Base-by-base conservation (phyloP, 2,888 invertebrate species). In the Drosophila cognata region DNA sequence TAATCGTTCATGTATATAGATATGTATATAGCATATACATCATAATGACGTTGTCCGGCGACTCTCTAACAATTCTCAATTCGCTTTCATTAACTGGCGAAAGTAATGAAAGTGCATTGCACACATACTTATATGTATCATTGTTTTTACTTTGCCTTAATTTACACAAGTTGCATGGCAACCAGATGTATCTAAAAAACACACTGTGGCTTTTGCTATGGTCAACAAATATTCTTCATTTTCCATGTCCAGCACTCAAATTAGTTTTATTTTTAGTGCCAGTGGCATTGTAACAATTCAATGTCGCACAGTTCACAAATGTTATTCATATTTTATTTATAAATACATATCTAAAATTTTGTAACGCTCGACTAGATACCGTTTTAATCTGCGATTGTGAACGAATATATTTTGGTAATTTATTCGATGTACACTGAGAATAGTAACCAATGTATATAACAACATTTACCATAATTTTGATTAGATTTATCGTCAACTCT, bases 201-300 rank as follows among this genome's bases (percentile, higher is more conserved):
- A n/a, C 29, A 29, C 21, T n/a, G n/a, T 61, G 53, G n/a, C 43
- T 48, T 46, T 66, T 67, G 16, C 36, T 65, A 43, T 79, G 77
- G 67, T 76, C 61, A 76, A 62, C 36, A 66, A 51, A 48, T 78
- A 50, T 25, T 28, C 46, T 48, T 66, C 35, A 21, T 53, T 58
- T 31, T 31, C 31, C 48, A 53, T 76, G 72, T 72, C 68, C 81
- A 81, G 77, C 62, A 57, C 57, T 43, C 36, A 48, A 6, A 50
- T 29, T 62, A 59, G 50, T 88, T 46, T 46, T 85, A 85, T 88
- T 79, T 79, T 70, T 89, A 85, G 79, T 71, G 71, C 35, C 69
- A 57, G 41, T 77, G 79, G 77, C 88, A 85, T 77, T 85, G 85
- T 88, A 88, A 89, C 68, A 61, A 65, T 67, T 86, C 85, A 86